These are phyloP conservation scores for Premnoplex brunnescens DNA, from an alignment of 2,797 vertebrate genomes.

Conservation along the genomic window DNA sequence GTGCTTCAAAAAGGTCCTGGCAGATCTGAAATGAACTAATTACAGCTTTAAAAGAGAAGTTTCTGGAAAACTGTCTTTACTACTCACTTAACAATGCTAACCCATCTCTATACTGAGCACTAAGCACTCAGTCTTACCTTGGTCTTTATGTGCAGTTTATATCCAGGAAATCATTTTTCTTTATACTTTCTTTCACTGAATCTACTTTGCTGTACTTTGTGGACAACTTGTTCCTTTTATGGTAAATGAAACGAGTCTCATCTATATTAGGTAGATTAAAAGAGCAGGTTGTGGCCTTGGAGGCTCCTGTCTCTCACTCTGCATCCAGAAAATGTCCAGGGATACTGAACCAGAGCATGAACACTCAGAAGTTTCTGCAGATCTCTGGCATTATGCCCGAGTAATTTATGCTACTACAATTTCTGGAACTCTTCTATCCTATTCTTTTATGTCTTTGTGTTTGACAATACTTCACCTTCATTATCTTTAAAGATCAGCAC, in stretches of 20 bases:
- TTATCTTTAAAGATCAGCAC: slow-evolving; percentile 41
- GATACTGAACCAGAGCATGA: background rate
- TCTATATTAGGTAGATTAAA: background rate
- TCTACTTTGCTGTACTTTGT: background rate
- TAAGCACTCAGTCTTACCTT: background rate
- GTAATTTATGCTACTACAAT: background rate
- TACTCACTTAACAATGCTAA: background rate
- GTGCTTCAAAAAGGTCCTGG: background rate
- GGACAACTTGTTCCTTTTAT: background rate
- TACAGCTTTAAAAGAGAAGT: background rate
- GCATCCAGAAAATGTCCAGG: background rate
- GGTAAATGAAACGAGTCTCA: background rate
- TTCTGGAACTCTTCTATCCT: slow-evolving; percentile 8
- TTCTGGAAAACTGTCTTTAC: background rate
- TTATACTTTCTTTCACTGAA: background rate
- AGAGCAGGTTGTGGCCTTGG: background rate
- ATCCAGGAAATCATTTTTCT: background rate
- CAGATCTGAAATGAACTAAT: background rate
- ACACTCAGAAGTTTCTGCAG: background rate
- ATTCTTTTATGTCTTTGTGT: slow-evolving; percentile 3
- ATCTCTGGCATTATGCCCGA: background rate
- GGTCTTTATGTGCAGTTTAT: background rate
- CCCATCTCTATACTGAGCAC: background rate
- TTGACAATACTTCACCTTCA: slow-evolving; percentile 14
- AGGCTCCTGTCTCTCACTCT: background rate